Conservation (phyloP, 2,888 invertebrate species). For the Epirrhoe alternata region DNA sequence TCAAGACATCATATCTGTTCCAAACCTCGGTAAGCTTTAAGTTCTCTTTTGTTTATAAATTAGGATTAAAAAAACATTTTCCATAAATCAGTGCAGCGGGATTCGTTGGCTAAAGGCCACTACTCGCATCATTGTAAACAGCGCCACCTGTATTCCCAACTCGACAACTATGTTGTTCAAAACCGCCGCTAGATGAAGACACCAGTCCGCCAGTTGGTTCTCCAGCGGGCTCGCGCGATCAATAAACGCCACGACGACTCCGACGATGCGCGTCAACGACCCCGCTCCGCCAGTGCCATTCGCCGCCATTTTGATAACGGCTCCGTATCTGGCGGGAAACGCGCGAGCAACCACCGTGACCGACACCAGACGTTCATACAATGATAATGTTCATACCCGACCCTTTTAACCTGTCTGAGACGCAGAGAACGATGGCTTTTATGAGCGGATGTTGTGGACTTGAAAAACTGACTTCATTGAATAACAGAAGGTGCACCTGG, state of each 20-base stretch:
- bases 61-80: not conserved
- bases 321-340: slow-evolving; percentile 54
- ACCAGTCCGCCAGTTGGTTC: slow-evolving; percentile 48
- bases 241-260: slow-evolving; percentile 57
- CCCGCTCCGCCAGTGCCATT: slow-evolving; percentile 63
- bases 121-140: slow-evolving; percentile 14
- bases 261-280: slow-evolving; percentile 74
- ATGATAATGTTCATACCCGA: slow-evolving; percentile 12
- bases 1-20: not conserved
- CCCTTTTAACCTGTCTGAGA: not conserved
- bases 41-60: not conserved
- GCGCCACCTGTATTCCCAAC: slow-evolving; percentile 57
- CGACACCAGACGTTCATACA: slow-evolving; percentile 25
- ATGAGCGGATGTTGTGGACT: not conserved
- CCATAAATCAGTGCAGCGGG: not conserved
- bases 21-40: not conserved
- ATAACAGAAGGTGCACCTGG: slow-evolving; percentile 26
- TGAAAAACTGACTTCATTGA: too few relatives aligned
- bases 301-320: slow-evolving; percentile 81
- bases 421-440: not conserved
- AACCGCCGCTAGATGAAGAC: slow-evolving; percentile 63
- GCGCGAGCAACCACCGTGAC: slow-evolving; percentile 42
- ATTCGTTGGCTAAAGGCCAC: not conserved
- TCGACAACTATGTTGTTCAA: slow-evolving; percentile 30
- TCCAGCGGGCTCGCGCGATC: slow-evolving; percentile 50